Percentiles rank a stretch among this genome's conserved stretches.
Evolutionary conservation across 2,888 invertebrate genomes (phyloP).

Genomic region (Nemapogon koenigi): DNA sequence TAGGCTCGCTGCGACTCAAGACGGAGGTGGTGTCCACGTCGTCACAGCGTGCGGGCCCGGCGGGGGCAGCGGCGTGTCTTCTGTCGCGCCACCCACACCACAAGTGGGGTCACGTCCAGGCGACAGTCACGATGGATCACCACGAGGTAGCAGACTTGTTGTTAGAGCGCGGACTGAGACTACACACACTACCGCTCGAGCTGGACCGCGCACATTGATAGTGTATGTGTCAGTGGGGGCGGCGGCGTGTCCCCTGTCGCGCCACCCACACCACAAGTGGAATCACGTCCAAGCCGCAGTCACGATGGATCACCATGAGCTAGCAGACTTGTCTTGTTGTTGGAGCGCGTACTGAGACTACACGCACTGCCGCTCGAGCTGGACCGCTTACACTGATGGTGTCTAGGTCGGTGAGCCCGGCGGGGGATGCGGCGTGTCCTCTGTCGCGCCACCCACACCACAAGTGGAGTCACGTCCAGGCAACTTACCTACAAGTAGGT

Average conservation of each 20-base stretch:
- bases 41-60: slow-evolving; percentile 9
- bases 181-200: slow-evolving; percentile 80
- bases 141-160: slow-evolving; percentile 78
- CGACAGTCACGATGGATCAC: slow-evolving; percentile 58
- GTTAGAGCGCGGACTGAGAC: slow-evolving; percentile 75
- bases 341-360: slow-evolving; percentile 75
- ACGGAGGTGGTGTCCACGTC: slow-evolving; percentile 18
- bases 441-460: slow-evolving; percentile 43
- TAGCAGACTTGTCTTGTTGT: slow-evolving; percentile 79
- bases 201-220: too few species aligned
- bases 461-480: slow-evolving; percentile 30
- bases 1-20: slow-evolving; percentile 16
- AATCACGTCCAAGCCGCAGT: slow-evolving; percentile 46
- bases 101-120: slow-evolving; percentile 30
- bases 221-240: slow-evolving; percentile 7
- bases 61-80: slow-evolving; percentile 20
- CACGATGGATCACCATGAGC: too few species aligned
- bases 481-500: too few species aligned
- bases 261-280: slow-evolving; percentile 28
- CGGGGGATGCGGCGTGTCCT: slow-evolving; percentile 20
- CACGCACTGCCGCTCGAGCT: slow-evolving; percentile 81
- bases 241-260: slow-evolving; percentile 38
- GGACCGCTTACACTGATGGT: too few species aligned
- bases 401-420: slow-evolving; percentile 12
- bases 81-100: slow-evolving; percentile 43